Conservation (phyloP, 1,140 invertebrate genomes). For the Nomia melanderi region DNA sequence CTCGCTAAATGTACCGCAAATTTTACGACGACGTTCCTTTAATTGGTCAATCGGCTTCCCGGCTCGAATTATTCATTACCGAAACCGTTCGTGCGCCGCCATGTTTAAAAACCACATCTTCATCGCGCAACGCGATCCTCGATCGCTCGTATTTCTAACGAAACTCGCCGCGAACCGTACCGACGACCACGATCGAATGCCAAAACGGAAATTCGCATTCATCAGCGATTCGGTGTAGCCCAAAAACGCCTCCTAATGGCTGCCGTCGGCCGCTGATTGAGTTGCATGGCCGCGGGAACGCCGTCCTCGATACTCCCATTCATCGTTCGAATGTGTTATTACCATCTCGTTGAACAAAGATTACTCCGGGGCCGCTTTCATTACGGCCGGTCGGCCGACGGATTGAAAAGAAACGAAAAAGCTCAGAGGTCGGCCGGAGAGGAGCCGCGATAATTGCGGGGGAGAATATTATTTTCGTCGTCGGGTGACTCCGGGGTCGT, state of each 20-base stretch:
- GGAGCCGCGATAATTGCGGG: conserved; percentile 21
- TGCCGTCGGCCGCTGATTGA: conserved; percentile 29
- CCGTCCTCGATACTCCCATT: background rate
- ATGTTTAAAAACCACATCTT: no score
- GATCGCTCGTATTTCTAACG: no score
- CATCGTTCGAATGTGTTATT: background rate
- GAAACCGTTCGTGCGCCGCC: no score
- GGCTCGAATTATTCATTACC: background rate
- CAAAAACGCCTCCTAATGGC: background rate
- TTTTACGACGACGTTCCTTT: background rate
- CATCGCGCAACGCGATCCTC: no score
- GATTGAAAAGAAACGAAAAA: background rate
- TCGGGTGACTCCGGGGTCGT: background rate
- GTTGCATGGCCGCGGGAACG: background rate
- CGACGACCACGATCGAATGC: no score
- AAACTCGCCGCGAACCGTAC: no score
- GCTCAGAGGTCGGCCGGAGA: background rate
- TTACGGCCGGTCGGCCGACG: background rate
- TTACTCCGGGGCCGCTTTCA: background rate
- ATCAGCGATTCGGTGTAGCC: background rate
- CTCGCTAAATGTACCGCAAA: background rate
- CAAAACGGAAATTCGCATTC: background rate
- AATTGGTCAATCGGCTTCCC: conserved; percentile 8
- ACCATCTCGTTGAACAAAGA: background rate
- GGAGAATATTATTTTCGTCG: conserved; percentile 31